These are phyloP conservation scores for Mormyrus lacerda DNA, from an alignment of 2,113 vertebrate species.

Conservation along the genomic window DNA sequence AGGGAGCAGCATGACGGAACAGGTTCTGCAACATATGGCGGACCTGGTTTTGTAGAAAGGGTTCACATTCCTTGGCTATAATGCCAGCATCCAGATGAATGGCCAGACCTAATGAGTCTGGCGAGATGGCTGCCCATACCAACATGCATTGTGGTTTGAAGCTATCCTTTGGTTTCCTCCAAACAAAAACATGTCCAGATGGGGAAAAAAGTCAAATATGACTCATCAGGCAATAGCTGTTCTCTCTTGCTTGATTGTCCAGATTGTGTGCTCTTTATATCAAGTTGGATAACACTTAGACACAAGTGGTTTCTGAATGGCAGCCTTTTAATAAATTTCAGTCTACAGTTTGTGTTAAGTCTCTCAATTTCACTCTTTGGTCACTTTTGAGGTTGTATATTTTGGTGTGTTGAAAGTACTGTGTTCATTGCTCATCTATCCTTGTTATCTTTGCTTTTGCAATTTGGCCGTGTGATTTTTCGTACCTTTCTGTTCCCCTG, in stretches of 20 bases:
- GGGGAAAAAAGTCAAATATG: background rate
- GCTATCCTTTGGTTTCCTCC: background rate
- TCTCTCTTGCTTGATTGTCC: background rate
- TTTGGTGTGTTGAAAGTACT: background rate
- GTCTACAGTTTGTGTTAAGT: background rate
- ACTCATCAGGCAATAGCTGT: background rate
- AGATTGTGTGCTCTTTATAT: background rate
- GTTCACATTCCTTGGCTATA: background rate
- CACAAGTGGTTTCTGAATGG: background rate
- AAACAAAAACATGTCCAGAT: background rate
- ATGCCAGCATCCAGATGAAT: background rate
- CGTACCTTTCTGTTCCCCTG: background rate
- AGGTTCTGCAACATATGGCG: background rate
- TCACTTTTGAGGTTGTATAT: background rate
- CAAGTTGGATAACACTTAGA: background rate
- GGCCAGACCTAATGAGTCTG: background rate
- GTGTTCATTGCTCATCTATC: background rate
- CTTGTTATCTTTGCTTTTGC: background rate
- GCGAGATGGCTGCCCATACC: background rate
- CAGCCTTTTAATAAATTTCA: background rate
- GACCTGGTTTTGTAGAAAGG: background rate
- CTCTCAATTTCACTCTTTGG: background rate
- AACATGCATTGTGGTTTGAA: background rate
- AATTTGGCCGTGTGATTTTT: background rate
- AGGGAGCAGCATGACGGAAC: background rate